Evolutionary conservation across 2,888 invertebrate genomes (phyloP).

Genomic region (Caradrina clavipalpis): DNA sequence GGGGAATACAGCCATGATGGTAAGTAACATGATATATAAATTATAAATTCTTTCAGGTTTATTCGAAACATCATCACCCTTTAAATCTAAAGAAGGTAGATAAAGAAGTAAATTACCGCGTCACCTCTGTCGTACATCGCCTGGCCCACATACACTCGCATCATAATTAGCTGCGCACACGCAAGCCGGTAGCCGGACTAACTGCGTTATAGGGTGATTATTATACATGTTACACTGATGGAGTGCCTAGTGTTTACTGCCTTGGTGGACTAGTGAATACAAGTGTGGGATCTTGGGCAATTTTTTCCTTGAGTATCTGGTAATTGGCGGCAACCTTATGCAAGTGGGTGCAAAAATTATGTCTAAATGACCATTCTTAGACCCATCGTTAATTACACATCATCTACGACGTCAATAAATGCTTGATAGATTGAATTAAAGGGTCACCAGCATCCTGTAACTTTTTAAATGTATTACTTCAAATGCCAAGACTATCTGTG

Average conservation of each 20-base stretch:
- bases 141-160: constrained; percentile 62
- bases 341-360: too few species aligned
- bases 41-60: too few species aligned
- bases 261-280: background rate
- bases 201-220: constrained; percentile 32
- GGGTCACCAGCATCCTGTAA: too few species aligned
- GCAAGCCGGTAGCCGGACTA: constrained; percentile 62
- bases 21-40: too few species aligned
- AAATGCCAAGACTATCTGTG: too few species aligned
- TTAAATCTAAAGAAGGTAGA: background rate
- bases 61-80: background rate
- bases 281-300: background rate
- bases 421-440: too few species aligned
- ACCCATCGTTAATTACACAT: too few species aligned
- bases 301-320: too few species aligned
- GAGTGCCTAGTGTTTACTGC: constrained; percentile 4
- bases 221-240: constrained; percentile 10
- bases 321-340: background rate
- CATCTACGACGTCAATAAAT: too few species aligned
- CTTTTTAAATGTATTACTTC: too few species aligned
- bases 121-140: constrained; percentile 41
- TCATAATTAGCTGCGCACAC: constrained; percentile 67
- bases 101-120: constrained; percentile 54
- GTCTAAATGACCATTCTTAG: too few species aligned
- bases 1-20: too few species aligned